Evolutionary conservation across 1,140 invertebrate species (phyloP).

Genomic region (Apis dorsata): DNA sequence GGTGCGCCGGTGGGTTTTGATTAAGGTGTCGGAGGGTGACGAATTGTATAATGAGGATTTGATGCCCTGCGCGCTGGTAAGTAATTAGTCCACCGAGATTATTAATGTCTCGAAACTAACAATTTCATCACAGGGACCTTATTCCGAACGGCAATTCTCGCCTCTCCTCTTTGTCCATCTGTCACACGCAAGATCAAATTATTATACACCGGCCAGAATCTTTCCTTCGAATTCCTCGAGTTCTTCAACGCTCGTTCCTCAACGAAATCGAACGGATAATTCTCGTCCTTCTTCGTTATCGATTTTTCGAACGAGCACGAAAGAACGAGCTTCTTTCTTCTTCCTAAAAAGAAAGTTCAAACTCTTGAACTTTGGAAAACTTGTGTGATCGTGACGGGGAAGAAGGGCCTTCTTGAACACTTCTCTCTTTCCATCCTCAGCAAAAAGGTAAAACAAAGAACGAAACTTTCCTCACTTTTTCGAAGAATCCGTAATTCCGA

Average conservation of each 20-base stretch:
- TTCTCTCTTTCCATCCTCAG: no score
- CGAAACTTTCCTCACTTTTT: no score
- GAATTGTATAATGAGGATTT: constrained; percentile 70
- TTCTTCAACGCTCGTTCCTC: neutral
- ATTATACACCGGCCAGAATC: neutral
- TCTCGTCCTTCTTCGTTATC: no score
- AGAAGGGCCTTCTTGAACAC: no score
- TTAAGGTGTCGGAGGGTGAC: constrained; percentile 69
- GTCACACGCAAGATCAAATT: constrained; percentile 18
- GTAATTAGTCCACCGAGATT: constrained; percentile 63
- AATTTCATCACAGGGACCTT: constrained; percentile 51
- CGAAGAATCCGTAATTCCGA: no score
- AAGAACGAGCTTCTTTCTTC: no score
- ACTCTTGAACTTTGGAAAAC: no score
- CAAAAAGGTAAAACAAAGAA: no score
- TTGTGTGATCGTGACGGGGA: no score
- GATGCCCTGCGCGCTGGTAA: constrained; percentile 63
- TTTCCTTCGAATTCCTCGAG: neutral
- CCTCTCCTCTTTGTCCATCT: constrained; percentile 15
- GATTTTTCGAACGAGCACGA: no score
- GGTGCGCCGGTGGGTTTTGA: constrained; percentile 55
- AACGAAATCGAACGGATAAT: no score
- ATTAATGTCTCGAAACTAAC: constrained; percentile 59
- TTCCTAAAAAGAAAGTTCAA: no score
- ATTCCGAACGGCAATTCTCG: constrained; percentile 40